Evolutionary conservation across 2,888 invertebrate species (phyloP), one percentile per base, ranked within the genome.

Genomic region (Caenorhabditis macrosperma): DNA sequence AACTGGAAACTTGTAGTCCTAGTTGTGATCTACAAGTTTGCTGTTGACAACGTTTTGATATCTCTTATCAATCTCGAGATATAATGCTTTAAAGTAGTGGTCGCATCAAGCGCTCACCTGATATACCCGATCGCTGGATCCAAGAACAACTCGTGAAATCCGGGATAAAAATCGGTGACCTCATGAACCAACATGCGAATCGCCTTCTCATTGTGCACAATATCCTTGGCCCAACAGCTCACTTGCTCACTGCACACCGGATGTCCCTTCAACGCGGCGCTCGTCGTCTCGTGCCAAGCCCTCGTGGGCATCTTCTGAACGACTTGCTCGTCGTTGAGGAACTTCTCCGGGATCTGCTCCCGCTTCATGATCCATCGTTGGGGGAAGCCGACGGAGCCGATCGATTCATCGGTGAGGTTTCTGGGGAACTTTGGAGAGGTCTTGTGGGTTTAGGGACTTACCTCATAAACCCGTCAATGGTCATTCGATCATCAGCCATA

Each of bases 291-390:
- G 26, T 75, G 69, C 80, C 80, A 80, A n/a, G 63, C 66, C 0
- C 75, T 41, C 6, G 80, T 80, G 26, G 80, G 75, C 69, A 80
- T 59, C 20, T 64, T 76, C 15, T 64, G 41, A 10, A 71, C 41
- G 0, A 80, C 44, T 50, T 80, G 80, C 30, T 66, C 41, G 54
- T 75, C 75, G 59, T 60, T 74, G 15, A 41, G 26, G 22, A 71
- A 80, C 66, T 69, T 69, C 17, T 52, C 44, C 9, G 80, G 80
- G 10, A 69, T 54, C 4, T 41, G 46, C 28, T 80, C 75, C 67
- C 80, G 50, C 24, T 80, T 80, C 80, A 80, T 80, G 30, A 80
- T 80, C 80, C 80, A 80, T 10, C 80, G 59, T 48, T 80, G 80
- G 0, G 80, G 80, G 35, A 80, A 80, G 26, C 66, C 75, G 0